A percentile compares a stretch with the other conserved stretches of the same genome.
Evolutionary conservation across 2,888 invertebrate species (phyloP).

Genomic region (Parthenolecanium corni): DNA sequence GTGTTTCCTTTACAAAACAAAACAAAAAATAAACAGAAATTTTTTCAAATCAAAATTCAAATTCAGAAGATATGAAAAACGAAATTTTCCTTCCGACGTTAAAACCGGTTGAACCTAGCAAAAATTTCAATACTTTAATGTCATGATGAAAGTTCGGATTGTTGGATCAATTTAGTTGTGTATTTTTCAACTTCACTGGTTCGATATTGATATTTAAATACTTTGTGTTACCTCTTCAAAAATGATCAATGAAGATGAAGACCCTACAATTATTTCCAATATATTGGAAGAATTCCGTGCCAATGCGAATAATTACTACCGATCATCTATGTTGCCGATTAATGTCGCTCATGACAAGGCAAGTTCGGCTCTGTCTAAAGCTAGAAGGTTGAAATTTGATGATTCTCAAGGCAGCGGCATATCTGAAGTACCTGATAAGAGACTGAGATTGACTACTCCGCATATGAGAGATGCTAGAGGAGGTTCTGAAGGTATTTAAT

Average conservation of each 20-base stretch:
- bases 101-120: too few relatives aligned
- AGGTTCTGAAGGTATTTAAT: not conserved
- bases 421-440: slow-evolving; percentile 1
- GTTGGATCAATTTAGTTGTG: too few relatives aligned
- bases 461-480: not conserved
- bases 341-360: not conserved
- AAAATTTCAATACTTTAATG: too few relatives aligned
- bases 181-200: too few relatives aligned
- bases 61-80: too few relatives aligned
- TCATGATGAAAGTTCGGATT: too few relatives aligned
- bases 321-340: not conserved
- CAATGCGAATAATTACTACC: slow-evolving; percentile 12
- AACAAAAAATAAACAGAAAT: too few relatives aligned
- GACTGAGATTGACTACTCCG: not conserved
- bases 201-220: too few relatives aligned
- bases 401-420: not conserved
- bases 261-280: slow-evolving; percentile 38
- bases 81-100: too few relatives aligned
- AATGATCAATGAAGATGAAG: slow-evolving; percentile 32
- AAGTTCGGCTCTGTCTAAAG: not conserved
- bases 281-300: slow-evolving; percentile 39
- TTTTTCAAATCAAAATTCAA: too few relatives aligned
- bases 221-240: too few relatives aligned
- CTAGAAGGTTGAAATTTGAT: slow-evolving; percentile 5
- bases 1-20: too few relatives aligned